Evolutionary conservation across 1,140 invertebrate genomes (phyloP).

Genomic region (Papilio glaucus): DNA sequence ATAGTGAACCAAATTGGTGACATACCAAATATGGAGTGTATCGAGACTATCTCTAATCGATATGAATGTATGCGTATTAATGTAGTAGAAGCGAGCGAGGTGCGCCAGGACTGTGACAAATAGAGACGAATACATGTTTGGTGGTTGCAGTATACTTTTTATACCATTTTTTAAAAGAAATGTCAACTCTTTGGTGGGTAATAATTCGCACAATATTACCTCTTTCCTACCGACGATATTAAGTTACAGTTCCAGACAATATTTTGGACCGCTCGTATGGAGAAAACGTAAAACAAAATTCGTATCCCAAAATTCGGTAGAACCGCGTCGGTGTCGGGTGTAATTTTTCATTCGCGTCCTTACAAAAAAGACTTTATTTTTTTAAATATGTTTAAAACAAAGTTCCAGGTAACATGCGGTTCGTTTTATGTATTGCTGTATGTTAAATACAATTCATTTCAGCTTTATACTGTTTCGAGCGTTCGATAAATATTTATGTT

Average conservation of each 20-base stretch:
- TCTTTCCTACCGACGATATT: conserved; percentile 39
- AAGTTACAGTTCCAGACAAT: conserved; percentile 40
- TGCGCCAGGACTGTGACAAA: no score
- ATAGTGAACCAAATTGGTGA: no score
- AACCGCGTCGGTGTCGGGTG: conserved; percentile 54
- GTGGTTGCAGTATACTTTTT: no score
- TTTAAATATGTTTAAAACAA: conserved; percentile 42
- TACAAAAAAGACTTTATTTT: conserved; percentile 51
- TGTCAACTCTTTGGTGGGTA: no score
- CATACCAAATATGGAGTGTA: no score
- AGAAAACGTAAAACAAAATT: neutral
- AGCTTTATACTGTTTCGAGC: neutral
- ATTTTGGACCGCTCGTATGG: conserved; percentile 24
- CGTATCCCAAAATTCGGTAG: conserved; percentile 66
- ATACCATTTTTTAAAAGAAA: no score
- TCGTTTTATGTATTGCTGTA: neutral
- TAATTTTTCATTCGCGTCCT: conserved; percentile 63
- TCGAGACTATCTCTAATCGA: no score
- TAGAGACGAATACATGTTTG: no score
- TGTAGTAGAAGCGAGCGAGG: no score
- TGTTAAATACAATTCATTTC: conserved; percentile 10
- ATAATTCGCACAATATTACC: no score
- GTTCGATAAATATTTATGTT: conserved; percentile 3
- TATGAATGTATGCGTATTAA: no score
- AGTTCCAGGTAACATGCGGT: conserved; percentile 31